Evolutionary conservation across 2,113 vertebrate species (phyloP).

Genomic region (Leiothrix lutea): DNA sequence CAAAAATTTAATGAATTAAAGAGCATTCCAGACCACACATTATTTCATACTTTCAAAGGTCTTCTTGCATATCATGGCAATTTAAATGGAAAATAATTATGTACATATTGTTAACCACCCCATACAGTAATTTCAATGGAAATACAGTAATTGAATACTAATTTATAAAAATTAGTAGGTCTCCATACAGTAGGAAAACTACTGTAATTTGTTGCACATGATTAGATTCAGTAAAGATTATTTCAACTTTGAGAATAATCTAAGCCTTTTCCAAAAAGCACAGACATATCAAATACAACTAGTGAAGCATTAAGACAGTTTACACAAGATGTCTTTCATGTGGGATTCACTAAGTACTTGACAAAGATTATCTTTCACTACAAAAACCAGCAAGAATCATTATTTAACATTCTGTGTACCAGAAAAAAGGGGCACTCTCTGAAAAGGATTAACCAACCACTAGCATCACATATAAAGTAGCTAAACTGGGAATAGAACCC

Average conservation of each 20-base stretch:
- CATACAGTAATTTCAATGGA: neutral
- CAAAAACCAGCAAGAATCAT: neutral
- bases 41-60: neutral
- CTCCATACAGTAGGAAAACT: neutral
- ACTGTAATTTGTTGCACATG: neutral
- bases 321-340: neutral
- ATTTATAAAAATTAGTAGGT: neutral
- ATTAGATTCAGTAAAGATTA: neutral
- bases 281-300: neutral
- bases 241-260: neutral
- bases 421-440: neutral
- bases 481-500: constrained; percentile 21
- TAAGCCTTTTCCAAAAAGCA: neutral
- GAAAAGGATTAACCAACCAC: neutral
- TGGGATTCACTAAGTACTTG: neutral
- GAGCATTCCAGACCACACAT: neutral
- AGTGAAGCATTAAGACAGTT: neutral
- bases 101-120: accelerated
- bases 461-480: neutral
- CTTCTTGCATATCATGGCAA: neutral
- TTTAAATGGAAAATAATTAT: neutral
- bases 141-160: neutral
- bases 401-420: neutral
- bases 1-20: neutral
- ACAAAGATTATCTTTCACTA: neutral